These are phyloP conservation scores for Danionella dracula DNA, from an alignment of 2,797 vertebrate species.

Conservation along the genomic window DNA sequence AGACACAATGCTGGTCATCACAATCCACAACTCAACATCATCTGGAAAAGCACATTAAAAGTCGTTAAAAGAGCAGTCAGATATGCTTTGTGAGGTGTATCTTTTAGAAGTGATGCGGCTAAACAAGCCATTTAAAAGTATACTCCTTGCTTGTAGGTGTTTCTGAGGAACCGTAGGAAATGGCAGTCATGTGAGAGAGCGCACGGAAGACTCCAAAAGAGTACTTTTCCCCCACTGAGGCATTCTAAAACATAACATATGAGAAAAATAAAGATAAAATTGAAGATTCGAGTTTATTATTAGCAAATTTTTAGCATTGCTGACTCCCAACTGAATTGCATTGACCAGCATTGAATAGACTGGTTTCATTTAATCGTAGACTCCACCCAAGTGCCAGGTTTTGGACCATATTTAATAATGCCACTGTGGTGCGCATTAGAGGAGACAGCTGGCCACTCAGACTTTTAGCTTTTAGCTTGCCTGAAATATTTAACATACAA, in stretches of 20 bases:
- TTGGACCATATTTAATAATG: too few relatives aligned
- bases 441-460: too few relatives aligned
- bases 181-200: slow-evolving; percentile 74
- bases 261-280: too few relatives aligned
- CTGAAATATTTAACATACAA: too few relatives aligned
- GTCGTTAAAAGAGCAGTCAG: background rate
- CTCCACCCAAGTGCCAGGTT: too few relatives aligned
- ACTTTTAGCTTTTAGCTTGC: too few relatives aligned
- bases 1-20: slow-evolving; percentile 76
- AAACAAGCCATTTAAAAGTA: slow-evolving; percentile 26
- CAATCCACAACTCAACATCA: slow-evolving; percentile 74
- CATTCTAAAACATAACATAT: slow-evolving; percentile 60
- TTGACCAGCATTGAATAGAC: too few relatives aligned
- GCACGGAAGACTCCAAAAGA: slow-evolving; percentile 74
- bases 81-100: background rate
- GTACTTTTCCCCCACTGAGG: slow-evolving; percentile 70
- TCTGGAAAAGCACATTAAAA: slow-evolving; percentile 48
- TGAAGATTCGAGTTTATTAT: too few relatives aligned
- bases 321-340: too few relatives aligned
- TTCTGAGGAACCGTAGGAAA: slow-evolving; percentile 72
- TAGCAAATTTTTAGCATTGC: too few relatives aligned
- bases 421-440: too few relatives aligned
- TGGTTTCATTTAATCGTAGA: too few relatives aligned
- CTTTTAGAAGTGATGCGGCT: background rate
- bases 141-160: slow-evolving; percentile 69